A percentile compares a stretch with the other conserved stretches of the same genome.
phyloP scores from a whole-genome alignment of 2,888 invertebrate species.

The Drosophila cognata region DNA sequence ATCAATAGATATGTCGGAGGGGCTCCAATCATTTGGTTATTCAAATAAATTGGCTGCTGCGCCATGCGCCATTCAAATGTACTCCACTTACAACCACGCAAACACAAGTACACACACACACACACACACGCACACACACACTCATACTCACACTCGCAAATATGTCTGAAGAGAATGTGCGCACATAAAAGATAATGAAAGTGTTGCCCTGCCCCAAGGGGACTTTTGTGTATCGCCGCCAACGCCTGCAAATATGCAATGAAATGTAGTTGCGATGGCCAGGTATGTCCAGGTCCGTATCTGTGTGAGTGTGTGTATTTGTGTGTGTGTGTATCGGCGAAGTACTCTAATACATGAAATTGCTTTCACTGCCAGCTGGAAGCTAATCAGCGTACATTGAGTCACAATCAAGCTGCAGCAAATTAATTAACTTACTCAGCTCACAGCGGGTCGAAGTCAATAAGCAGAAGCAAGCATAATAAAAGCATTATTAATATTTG shows the following conservation, averaged over 20 bases:
- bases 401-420: slow-evolving; percentile 20
- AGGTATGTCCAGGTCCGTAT: slow-evolving; percentile 20
- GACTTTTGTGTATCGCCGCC: slow-evolving; percentile 7
- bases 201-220: slow-evolving; percentile 45
- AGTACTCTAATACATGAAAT: slow-evolving; percentile 38
- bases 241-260: slow-evolving; percentile 47
- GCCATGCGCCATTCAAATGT: slow-evolving; percentile 29
- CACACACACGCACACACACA: neutral
- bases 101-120: neutral
- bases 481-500: neutral
- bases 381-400: slow-evolving; percentile 36
- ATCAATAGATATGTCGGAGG: slow-evolving; percentile 36
- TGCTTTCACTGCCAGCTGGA: slow-evolving; percentile 22
- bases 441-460: neutral
- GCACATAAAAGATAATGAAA: slow-evolving; percentile 70
- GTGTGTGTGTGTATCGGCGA: neutral
- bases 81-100: slow-evolving; percentile 1
- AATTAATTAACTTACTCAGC: slow-evolving; percentile 36
- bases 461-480: neutral
- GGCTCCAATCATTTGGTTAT: slow-evolving; percentile 57
- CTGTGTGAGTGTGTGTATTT: neutral
- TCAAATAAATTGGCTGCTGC: slow-evolving; percentile 53
- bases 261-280: slow-evolving; percentile 37
- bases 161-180: slow-evolving; percentile 45
- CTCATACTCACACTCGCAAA: neutral